A percentile compares a stretch with the other conserved stretches of the same genome.
Conservation (phyloP, 2,888 invertebrate genomes). For the Horisme vitalbata region DNA sequence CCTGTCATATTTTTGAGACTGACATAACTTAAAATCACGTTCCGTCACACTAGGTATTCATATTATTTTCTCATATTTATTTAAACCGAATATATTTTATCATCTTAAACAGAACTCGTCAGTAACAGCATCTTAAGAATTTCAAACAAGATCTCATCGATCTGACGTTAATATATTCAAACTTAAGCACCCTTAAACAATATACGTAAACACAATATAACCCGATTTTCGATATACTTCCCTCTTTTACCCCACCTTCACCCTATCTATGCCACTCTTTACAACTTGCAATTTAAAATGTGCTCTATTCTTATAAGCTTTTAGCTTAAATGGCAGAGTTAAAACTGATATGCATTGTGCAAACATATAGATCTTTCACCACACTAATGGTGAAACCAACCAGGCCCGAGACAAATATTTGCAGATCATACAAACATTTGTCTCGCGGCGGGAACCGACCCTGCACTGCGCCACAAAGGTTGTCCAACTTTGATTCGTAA, state of each 20-base stretch:
- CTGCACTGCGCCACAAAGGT: too few relatives aligned
- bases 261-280: neutral
- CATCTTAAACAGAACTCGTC: slow-evolving; percentile 1
- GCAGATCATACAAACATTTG: too few relatives aligned
- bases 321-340: too few relatives aligned
- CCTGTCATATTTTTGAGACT: too few relatives aligned
- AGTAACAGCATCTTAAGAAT: slow-evolving; percentile 7
- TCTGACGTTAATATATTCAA: slow-evolving; percentile 72
- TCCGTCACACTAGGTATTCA: too few relatives aligned
- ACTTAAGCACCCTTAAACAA: slow-evolving; percentile 65
- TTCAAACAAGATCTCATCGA: slow-evolving; percentile 50
- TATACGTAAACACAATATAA: slow-evolving; percentile 58
- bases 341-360: too few relatives aligned
- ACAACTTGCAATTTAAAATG: neutral
- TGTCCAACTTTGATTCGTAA: too few relatives aligned
- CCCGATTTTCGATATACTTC: slow-evolving; percentile 53
- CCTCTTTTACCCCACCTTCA: slow-evolving; percentile 21
- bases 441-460: too few relatives aligned
- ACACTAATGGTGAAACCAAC: too few relatives aligned
- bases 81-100: neutral
- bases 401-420: too few relatives aligned
- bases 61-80: neutral
- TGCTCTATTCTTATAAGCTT: neutral
- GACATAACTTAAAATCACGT: too few relatives aligned
- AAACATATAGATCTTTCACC: too few relatives aligned